Evolutionary conservation across 2,113 vertebrate species (phyloP).

Genomic region (Gallinago paraguaiae): DNA sequence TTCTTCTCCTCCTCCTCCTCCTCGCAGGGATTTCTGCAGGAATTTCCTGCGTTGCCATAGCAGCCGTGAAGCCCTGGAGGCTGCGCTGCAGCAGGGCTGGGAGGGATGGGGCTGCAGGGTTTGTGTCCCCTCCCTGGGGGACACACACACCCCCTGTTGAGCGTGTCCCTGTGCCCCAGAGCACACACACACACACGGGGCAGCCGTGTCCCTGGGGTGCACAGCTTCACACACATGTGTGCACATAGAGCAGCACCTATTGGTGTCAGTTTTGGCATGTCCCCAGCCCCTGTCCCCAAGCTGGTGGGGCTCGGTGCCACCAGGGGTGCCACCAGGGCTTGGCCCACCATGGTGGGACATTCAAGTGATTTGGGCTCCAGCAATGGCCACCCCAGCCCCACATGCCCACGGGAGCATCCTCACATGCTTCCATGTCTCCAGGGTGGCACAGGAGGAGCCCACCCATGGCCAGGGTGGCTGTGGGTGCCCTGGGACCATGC

Average conservation of each 20-base stretch:
- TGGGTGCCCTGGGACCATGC: fast-evolving
- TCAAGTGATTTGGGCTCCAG: background rate
- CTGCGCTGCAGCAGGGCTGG: background rate
- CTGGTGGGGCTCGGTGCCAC: fast-evolving
- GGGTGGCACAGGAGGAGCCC: background rate
- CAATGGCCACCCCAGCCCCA: fast-evolving
- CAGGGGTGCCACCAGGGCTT: background rate
- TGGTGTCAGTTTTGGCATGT: background rate
- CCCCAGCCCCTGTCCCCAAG: background rate
- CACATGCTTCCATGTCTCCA: fast-evolving
- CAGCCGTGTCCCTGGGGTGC: background rate
- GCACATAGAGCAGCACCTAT: fast-evolving
- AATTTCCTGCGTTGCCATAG: conserved; percentile 53
- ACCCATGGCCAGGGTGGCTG: fast-evolving
- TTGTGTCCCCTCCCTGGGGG: background rate
- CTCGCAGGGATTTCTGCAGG: background rate
- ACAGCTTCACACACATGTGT: fast-evolving
- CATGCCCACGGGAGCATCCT: fast-evolving
- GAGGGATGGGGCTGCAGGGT: background rate
- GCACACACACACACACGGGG: background rate
- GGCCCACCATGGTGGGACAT: fast-evolving
- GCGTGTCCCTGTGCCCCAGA: background rate
- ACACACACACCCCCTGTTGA: background rate
- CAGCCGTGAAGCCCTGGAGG: background rate
- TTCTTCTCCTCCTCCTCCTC: background rate